A percentile compares a stretch with the other conserved stretches of the same genome.
These are phyloP conservation scores for Brevimyrus niger DNA, from an alignment of 2,113 vertebrate species.

Conservation along the genomic window DNA sequence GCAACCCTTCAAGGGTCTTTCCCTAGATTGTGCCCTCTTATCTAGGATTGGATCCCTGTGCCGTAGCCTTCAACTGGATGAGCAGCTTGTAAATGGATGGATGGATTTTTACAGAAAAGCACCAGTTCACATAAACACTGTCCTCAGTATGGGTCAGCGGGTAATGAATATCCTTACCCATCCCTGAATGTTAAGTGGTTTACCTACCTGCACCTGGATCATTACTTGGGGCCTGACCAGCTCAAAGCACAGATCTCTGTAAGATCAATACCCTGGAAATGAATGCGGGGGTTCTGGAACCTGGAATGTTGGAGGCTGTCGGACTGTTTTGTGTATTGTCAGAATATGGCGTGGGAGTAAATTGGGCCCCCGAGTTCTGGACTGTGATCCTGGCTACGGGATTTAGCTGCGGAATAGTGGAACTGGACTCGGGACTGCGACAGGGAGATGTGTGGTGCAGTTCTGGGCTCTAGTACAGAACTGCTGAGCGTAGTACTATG, in stretches of 20 bases:
- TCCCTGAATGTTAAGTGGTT: neutral
- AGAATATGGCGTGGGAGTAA: neutral
- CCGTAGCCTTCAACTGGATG: neutral
- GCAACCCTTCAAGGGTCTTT: neutral
- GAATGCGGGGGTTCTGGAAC: neutral
- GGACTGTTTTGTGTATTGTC: slow-evolving; percentile 3
- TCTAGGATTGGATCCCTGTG: neutral
- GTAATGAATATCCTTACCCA: neutral
- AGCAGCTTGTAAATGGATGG: neutral
- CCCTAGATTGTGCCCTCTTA: neutral
- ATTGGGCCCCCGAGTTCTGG: neutral
- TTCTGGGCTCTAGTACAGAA: neutral
- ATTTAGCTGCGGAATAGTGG: neutral
- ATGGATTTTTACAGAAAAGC: neutral
- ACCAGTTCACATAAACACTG: neutral
- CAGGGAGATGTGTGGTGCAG: neutral
- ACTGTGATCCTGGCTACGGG: neutral
- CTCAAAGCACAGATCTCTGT: neutral
- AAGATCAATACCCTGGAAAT: neutral
- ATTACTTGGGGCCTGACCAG: neutral
- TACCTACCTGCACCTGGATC: neutral
- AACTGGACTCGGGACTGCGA: neutral
- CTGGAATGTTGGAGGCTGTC: neutral
- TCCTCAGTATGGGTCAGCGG: neutral
- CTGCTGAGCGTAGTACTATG: neutral